phyloP scores from a whole-genome alignment of 1,140 invertebrate genomes.

The Magallana ariakensis region DNA sequence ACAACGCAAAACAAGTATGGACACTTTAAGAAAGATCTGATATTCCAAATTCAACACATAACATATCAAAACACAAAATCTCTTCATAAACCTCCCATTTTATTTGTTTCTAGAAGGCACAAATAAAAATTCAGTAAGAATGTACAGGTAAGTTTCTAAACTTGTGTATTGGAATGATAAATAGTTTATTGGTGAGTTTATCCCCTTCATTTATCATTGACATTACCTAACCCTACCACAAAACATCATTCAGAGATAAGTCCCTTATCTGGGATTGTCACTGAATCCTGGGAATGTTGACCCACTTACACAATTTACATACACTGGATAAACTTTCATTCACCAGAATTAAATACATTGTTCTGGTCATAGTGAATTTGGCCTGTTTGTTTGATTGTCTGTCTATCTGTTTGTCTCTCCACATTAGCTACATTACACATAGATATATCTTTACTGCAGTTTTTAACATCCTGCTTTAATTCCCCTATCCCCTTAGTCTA shows the following conservation, averaged over 20 bases:
- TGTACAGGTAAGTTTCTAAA: too few species aligned
- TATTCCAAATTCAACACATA: too few species aligned
- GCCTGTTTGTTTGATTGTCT: not conserved
- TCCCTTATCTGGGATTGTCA: not conserved
- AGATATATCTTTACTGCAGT: not conserved
- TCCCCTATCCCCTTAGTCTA: too few species aligned
- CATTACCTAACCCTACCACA: not conserved
- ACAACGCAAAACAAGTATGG: too few species aligned
- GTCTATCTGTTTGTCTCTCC: not conserved
- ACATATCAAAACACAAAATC: too few species aligned
- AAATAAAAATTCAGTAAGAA: too few species aligned
- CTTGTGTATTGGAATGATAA: not conserved
- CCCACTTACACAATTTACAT: conserved; percentile 8
- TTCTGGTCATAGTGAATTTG: too few species aligned
- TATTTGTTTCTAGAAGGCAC: too few species aligned
- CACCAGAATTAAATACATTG: too few species aligned
- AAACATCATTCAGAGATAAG: not conserved
- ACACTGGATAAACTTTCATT: not conserved
- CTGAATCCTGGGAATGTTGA: not conserved
- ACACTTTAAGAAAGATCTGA: too few species aligned
- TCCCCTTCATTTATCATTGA: not conserved
- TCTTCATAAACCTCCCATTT: too few species aligned
- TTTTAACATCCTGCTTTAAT: too few species aligned
- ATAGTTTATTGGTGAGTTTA: not conserved
- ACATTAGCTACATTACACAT: not conserved